Base-by-base conservation (phyloP, 1,140 invertebrate species). In the Bombus terrestris region DNA sequence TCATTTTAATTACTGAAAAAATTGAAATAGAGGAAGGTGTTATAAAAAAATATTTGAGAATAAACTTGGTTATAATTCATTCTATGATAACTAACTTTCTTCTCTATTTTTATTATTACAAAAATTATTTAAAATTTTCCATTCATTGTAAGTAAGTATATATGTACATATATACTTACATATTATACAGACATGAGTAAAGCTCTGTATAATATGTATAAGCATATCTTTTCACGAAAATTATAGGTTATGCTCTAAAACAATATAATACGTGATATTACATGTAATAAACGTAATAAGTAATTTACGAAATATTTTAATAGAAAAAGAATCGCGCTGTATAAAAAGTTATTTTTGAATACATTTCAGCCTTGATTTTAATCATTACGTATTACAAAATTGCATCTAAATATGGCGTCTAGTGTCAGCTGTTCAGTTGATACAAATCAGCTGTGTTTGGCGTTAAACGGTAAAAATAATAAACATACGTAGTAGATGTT, bases 381-480 rank as follows among this genome's bases (percentile, higher is more conserved):
- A 35, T 64, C 18, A 32, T 32, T 15, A 43, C 10, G 18, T 41
- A 41, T 39, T 64, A 62, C n/a, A 32, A 41, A 64, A 64, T 41
- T 25, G 28, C n/a, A 64, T 43, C 12, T n/a, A 81, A 73, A 73
- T 37, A 83, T 83, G 73, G 81, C 74, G 62, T 57, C 47, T 41
- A 15, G 18, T 25, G 8, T 84, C 75, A 79, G 75, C 75, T 78
- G 64, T 84, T 84, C 47, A 41, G 25, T 78, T 22, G 18, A 22
- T 22, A 84, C 39, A 47, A 35, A 76, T 79, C 82, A 84, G 22
- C 66, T 64, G 57, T 74, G 41, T 82, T 66, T 82, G 81, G 18
- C 66, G 4, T 57, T 66, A n/a, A 47, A 66, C 68, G 32, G 32
- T 22, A 41, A 35, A 43, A 32, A 82, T 43, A 80, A n/a, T 57